Percentiles rank a stretch among this genome's conserved stretches.
These are phyloP conservation scores for Abrostola triplasia DNA, from an alignment of 2,888 invertebrate genomes.

Conservation along the genomic window DNA sequence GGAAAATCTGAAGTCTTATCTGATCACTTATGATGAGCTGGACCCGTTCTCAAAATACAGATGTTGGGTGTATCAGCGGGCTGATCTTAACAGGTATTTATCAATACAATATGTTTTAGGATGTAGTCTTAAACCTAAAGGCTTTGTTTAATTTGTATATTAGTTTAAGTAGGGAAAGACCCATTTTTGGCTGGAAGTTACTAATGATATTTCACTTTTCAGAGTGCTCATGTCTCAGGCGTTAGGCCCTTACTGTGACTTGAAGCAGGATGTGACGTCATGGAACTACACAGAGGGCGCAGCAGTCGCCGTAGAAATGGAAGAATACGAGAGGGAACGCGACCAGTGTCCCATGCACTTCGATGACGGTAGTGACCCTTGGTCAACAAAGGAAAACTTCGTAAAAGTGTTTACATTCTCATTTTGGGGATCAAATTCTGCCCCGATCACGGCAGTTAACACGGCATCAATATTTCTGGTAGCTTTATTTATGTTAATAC, in stretches of 20 bases:
- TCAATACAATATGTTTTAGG: background rate
- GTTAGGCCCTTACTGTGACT: slow-evolving; percentile 96
- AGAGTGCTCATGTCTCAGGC: slow-evolving; percentile 92
- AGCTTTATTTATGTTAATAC: slow-evolving; percentile 58
- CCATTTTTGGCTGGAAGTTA: too few species aligned
- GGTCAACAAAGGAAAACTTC: slow-evolving; percentile 91
- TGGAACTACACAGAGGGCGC: slow-evolving; percentile 97
- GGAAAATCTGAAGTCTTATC: slow-evolving; percentile 98
- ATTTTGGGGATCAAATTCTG: slow-evolving; percentile 75
- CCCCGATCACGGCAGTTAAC: slow-evolving; percentile 58
- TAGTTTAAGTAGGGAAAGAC: too few species aligned
- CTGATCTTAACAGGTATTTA: slow-evolving; percentile 94
- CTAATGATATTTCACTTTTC: slow-evolving; percentile 46
- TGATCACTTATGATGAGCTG: slow-evolving; percentile 98
- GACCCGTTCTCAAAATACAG: slow-evolving; percentile 98
- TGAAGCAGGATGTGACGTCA: slow-evolving; percentile 96
- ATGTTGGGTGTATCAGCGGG: slow-evolving; percentile 99
- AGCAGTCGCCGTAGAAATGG: slow-evolving; percentile 96
- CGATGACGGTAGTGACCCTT: slow-evolving; percentile 97
- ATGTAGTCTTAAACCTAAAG: background rate
- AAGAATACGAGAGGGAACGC: slow-evolving; percentile 97
- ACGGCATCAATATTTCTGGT: slow-evolving; percentile 58
- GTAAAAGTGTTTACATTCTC: slow-evolving; percentile 90
- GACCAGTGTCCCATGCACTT: slow-evolving; percentile 99
- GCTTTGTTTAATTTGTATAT: too few species aligned